phyloP scores from a whole-genome alignment of 2,797 vertebrate genomes.

The Pseudochirops cupreus region DNA sequence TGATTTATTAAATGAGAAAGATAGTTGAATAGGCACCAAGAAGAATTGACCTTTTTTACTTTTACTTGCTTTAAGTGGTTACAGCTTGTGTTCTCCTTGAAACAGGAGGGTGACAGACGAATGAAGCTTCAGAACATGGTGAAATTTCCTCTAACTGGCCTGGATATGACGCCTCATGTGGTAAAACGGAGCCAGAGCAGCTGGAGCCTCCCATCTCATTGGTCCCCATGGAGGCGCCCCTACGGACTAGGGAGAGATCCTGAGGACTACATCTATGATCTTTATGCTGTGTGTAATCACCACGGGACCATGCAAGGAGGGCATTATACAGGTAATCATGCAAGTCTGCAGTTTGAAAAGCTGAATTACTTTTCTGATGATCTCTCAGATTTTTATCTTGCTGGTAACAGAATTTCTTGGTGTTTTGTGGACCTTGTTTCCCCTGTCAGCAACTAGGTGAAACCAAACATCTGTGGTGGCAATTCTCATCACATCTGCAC shows the following conservation, averaged over 20 bases:
- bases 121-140: slow-evolving; percentile 99
- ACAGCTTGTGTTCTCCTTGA: slow-evolving; percentile 66
- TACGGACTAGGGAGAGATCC: slow-evolving; percentile 97
- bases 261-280: slow-evolving; percentile 97
- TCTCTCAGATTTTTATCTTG: slow-evolving; percentile 26
- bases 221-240: slow-evolving; percentile 98
- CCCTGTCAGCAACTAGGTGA: slow-evolving; percentile 16
- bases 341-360: slow-evolving; percentile 53
- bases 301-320: slow-evolving; percentile 99
- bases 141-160: slow-evolving; percentile 93
- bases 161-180: slow-evolving; percentile 99
- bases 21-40: neutral
- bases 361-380: slow-evolving; percentile 53
- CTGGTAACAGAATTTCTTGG: neutral
- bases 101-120: slow-evolving; percentile 94
- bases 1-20: neutral
- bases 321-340: slow-evolving; percentile 95
- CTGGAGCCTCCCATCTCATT: slow-evolving; percentile 98
- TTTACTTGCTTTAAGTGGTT: slow-evolving; percentile 47
- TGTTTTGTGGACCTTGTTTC: slow-evolving; percentile 18
- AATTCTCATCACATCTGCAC: slow-evolving; percentile 1
- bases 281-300: slow-evolving; percentile 99
- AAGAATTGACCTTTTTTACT: slow-evolving; percentile 8
- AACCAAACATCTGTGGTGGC: neutral
- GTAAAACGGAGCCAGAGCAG: slow-evolving; percentile 99